Evolutionary conservation across 2,888 invertebrate species (phyloP).

Genomic region (Drosophila antonietae): DNA sequence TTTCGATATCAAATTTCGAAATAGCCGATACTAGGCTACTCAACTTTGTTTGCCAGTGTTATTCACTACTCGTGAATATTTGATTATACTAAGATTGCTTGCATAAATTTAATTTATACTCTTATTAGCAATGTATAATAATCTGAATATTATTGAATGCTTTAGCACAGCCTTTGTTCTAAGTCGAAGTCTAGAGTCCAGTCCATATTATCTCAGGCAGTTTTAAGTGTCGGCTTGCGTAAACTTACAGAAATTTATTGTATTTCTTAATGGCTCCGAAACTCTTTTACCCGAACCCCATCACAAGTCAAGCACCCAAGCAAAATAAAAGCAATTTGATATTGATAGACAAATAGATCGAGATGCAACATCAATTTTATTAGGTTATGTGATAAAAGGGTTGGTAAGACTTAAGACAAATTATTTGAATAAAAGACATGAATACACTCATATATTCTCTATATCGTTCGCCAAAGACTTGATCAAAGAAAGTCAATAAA

Average conservation of each 20-base stretch:
- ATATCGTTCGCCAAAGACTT: slow-evolving; percentile 15
- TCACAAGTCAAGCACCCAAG: too few species aligned
- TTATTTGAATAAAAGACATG: slow-evolving; percentile 17
- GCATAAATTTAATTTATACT: slow-evolving; percentile 3
- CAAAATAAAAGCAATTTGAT: background rate
- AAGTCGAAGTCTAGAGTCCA: slow-evolving; percentile 2
- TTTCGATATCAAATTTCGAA: too few species aligned
- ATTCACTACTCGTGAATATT: background rate
- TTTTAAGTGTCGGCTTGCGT: background rate
- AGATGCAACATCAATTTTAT: slow-evolving; percentile 40
- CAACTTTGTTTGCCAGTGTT: background rate
- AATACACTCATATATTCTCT: slow-evolving; percentile 14
- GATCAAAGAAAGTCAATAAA: slow-evolving; percentile 26
- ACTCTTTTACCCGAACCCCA: background rate
- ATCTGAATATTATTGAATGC: slow-evolving; percentile 6
- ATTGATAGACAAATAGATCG: background rate
- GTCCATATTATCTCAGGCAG: background rate
- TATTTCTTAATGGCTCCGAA: too few species aligned
- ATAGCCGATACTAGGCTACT: background rate
- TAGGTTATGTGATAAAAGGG: slow-evolving; percentile 19
- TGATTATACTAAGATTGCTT: background rate
- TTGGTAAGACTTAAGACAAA: slow-evolving; percentile 29
- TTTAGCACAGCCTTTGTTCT: background rate
- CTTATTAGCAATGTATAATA: slow-evolving; percentile 2
- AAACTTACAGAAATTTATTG: background rate